Conservation (phyloP, 2,888 invertebrate species). For the Sarcophaga subvicina region DNA sequence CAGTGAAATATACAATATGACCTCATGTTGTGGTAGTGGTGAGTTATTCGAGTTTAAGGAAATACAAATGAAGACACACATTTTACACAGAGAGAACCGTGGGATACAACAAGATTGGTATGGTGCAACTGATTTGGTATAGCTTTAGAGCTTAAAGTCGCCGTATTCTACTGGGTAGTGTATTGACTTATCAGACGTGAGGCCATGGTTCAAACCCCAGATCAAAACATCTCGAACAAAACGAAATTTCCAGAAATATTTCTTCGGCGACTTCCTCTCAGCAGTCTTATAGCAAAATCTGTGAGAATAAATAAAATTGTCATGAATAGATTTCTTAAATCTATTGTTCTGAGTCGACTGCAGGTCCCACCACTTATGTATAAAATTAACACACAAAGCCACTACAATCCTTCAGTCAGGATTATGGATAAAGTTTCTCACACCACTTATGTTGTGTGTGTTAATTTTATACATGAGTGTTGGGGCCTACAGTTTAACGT, state of each 20-base stretch:
- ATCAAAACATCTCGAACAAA: neutral
- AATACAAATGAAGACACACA: neutral
- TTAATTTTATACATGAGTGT: no score
- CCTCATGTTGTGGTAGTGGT: constrained; percentile 22
- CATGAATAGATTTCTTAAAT: no score
- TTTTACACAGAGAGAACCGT: neutral
- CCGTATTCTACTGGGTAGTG: neutral
- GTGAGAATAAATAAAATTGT: neutral
- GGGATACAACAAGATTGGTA: neutral
- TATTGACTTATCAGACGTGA: neutral
- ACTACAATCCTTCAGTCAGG: no score
- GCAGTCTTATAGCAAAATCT: neutral
- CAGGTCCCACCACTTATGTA: no score
- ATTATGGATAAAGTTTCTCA: no score
- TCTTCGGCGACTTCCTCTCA: neutral
- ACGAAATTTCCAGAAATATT: no score
- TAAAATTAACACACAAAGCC: no score
- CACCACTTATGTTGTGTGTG: no score
- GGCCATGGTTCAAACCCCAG: neutral
- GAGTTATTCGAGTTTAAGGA: neutral
- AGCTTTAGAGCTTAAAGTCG: neutral
- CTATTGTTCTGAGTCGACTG: no score
- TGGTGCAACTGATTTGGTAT: neutral
- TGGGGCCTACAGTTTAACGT: no score
- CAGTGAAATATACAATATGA: constrained; percentile 24